Conservation (phyloP, 2,113 vertebrate genomes). For the Phalacrocorax brasilianus region DNA sequence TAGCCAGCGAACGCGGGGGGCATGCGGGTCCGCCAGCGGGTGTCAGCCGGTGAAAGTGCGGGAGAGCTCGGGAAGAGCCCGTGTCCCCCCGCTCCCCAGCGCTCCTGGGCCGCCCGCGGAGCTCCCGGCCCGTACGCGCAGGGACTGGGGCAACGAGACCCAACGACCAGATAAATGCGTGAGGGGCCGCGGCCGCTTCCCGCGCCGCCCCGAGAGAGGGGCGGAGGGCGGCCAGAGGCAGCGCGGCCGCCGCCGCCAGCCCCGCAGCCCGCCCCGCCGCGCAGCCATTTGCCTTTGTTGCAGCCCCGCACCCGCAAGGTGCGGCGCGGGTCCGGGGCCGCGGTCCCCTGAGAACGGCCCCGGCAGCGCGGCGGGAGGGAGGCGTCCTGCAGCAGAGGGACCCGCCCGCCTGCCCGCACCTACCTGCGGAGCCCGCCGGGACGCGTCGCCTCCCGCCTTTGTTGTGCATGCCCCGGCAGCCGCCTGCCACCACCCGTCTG, state of each 20-base stretch:
- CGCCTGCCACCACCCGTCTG: too few species aligned
- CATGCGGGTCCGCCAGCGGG: background rate
- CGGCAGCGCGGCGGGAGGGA: too few species aligned
- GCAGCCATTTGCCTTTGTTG: conserved; percentile 67
- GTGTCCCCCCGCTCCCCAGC: background rate
- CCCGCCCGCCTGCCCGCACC: too few species aligned
- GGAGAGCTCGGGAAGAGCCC: background rate
- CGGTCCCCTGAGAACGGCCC: too few species aligned
- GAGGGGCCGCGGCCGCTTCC: background rate
- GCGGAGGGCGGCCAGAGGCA: background rate
- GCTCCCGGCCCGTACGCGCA: background rate
- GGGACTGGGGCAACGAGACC: background rate
- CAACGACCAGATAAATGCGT: background rate
- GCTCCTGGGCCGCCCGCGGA: background rate
- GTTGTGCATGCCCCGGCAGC: too few species aligned
- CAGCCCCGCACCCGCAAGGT: background rate
- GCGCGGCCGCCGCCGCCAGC: background rate
- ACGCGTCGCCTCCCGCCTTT: too few species aligned
- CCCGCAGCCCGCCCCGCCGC: background rate
- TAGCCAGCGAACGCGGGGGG: background rate
- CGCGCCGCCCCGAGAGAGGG: background rate
- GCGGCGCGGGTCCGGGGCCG: too few species aligned
- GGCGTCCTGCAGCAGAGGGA: too few species aligned
- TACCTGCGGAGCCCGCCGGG: too few species aligned
- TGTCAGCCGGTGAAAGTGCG: background rate